Percentiles rank a stretch among this genome's conserved stretches.
phyloP scores from a whole-genome alignment of 2,113 vertebrate species.

The Tretioscincus oriximinensis region DNA sequence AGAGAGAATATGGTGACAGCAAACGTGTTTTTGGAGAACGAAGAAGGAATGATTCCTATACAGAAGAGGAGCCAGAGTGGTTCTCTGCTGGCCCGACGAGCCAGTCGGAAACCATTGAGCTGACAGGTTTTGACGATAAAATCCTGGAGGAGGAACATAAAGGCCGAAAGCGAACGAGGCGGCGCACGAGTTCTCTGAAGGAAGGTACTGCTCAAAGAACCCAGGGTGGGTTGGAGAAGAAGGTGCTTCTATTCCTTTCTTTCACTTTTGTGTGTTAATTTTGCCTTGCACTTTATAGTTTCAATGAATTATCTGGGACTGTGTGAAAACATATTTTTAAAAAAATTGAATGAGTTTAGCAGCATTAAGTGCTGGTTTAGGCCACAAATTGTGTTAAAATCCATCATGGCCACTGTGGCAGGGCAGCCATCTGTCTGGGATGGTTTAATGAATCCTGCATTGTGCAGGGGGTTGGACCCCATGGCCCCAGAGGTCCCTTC shows the following conservation, averaged over 20 bases:
- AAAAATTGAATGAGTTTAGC: neutral
- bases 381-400: neutral
- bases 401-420: too few relatives aligned
- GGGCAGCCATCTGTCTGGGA: too few relatives aligned
- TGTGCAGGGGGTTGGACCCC: too few relatives aligned
- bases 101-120: constrained; percentile 97
- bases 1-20: constrained; percentile 94
- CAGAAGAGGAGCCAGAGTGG: constrained; percentile 98
- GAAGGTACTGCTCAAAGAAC: constrained; percentile 76
- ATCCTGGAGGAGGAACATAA: constrained; percentile 93
- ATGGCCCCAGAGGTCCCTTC: too few relatives aligned
- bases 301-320: neutral
- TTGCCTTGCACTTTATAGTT: neutral
- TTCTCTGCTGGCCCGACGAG: constrained; percentile 96
- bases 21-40: constrained; percentile 93
- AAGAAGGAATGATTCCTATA: constrained; percentile 94
- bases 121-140: constrained; percentile 96
- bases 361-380: neutral
- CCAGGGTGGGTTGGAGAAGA: too few relatives aligned
- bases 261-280: neutral
- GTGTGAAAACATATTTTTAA: neutral
- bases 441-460: too few relatives aligned
- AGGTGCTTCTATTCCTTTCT: too few relatives aligned
- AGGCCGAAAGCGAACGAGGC: constrained; percentile 83
- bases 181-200: constrained; percentile 82